A percentile compares a stretch with the other conserved stretches of the same genome.
phyloP scores from a whole-genome alignment of 2,113 vertebrate species.

The Pao palembangensis region DNA sequence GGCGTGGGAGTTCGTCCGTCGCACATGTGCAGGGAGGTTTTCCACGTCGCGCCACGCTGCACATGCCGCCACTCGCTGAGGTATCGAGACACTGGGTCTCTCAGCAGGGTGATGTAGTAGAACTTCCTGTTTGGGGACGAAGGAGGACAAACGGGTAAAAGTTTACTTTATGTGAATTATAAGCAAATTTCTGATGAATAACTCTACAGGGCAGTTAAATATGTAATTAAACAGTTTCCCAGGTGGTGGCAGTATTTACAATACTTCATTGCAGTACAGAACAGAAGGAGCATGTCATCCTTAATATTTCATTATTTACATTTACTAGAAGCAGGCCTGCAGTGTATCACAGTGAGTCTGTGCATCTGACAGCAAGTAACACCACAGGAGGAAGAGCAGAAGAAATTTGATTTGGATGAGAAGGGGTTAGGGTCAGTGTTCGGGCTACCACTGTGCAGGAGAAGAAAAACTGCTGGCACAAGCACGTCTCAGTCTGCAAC shows the following conservation, averaged over 20 bases:
- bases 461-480: constrained; percentile 59
- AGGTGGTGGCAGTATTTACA: constrained; percentile 56
- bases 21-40: constrained; percentile 98
- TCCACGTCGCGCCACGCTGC: constrained; percentile 96
- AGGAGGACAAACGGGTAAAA: background rate
- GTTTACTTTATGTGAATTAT: too few species aligned
- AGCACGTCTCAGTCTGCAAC: constrained; percentile 43
- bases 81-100: constrained; percentile 96
- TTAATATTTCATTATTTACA: constrained; percentile 47
- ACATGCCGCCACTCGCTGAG: constrained; percentile 98
- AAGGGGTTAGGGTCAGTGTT: constrained; percentile 37
- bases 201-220: background rate
- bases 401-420: constrained; percentile 16
- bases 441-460: constrained; percentile 37
- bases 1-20: constrained; percentile 95
- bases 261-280: constrained; percentile 25
- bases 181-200: background rate
- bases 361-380: constrained; percentile 21
- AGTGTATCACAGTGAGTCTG: constrained; percentile 20
- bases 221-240: constrained; percentile 28
- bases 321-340: constrained; percentile 30
- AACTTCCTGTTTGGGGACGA: constrained; percentile 82
- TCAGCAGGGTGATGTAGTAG: constrained; percentile 96
- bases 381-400: constrained; percentile 15
- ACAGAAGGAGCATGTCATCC: constrained; percentile 19